A percentile compares a stretch with the other conserved stretches of the same genome.
These are phyloP conservation scores for Porites divaricata DNA, from an alignment of 92 coral and sea anemone genomes.

Conservation along the genomic window DNA sequence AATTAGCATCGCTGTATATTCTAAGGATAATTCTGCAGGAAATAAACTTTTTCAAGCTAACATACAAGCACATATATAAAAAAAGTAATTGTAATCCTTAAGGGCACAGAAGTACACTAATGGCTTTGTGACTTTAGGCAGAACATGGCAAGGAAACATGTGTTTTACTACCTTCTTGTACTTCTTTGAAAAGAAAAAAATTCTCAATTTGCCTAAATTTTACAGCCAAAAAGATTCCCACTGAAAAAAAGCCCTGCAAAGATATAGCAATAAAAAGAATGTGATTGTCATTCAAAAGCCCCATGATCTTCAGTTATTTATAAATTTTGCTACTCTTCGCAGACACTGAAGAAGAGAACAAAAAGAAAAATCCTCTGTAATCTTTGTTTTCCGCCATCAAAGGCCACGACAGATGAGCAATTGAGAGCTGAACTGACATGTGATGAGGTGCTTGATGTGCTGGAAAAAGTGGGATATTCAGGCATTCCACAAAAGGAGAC, in stretches of 20 bases:
- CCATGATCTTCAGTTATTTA: not conserved
- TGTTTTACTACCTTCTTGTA: slow-evolving; percentile 16
- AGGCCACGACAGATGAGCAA: slow-evolving; percentile 64
- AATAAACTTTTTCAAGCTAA: too few species aligned
- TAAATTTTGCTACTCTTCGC: not conserved
- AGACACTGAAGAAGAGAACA: slow-evolving; percentile 2
- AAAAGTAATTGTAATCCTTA: not conserved
- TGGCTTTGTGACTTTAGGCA: not conserved
- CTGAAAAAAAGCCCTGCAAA: not conserved
- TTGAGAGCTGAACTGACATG: slow-evolving; percentile 43
- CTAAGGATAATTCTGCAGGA: not conserved
- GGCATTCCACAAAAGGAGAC: slow-evolving; percentile 78
- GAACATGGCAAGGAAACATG: slow-evolving; percentile 1
- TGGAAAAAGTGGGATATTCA: slow-evolving; percentile 55
- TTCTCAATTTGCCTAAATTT: not conserved
- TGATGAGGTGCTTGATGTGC: slow-evolving; percentile 66
- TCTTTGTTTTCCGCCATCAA: slow-evolving; percentile 44
- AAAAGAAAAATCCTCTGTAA: slow-evolving; percentile 13
- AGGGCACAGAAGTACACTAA: slow-evolving; percentile 6
- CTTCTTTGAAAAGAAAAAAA: not conserved
- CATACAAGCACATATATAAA: not conserved
- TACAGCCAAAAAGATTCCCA: not conserved
- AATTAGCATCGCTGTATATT: slow-evolving; percentile 5
- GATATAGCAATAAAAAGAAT: slow-evolving; percentile 2
- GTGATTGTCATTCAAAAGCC: slow-evolving; percentile 5